Evolutionary conservation across 92 coral and sea anemone genomes (phyloP).

Genomic region (Porites lobata): DNA sequence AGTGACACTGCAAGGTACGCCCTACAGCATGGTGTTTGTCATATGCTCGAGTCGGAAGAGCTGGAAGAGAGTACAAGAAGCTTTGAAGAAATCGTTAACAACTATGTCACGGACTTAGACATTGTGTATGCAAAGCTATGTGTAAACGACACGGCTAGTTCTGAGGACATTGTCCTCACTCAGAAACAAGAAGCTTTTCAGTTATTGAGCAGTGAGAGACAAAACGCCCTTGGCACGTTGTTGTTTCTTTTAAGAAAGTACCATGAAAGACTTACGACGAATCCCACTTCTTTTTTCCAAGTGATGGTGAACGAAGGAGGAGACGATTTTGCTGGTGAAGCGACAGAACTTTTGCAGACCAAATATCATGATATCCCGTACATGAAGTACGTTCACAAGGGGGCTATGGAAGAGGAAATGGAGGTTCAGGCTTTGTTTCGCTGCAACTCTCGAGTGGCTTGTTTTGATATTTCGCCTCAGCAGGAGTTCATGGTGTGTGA

Average conservation of each 20-base stretch:
- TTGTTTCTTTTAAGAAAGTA: constrained; percentile 7
- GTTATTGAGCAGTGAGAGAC: background rate
- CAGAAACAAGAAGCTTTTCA: background rate
- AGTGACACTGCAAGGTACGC: too few relatives aligned
- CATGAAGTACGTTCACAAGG: background rate
- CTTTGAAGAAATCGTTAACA: background rate
- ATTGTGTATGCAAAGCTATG: constrained; percentile 15
- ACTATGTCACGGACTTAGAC: constrained; percentile 1
- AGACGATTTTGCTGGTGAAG: background rate
- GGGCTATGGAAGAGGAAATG: background rate
- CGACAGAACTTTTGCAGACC: background rate
- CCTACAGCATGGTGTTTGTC: too few relatives aligned
- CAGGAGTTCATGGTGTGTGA: constrained; percentile 16
- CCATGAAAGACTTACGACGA: background rate
- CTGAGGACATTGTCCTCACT: background rate
- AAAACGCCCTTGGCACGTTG: background rate
- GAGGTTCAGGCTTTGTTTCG: background rate
- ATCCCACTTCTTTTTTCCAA: background rate
- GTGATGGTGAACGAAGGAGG: constrained; percentile 9
- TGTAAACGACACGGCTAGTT: background rate
- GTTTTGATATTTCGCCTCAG: constrained; percentile 24
- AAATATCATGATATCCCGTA: background rate
- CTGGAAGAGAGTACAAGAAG: constrained; percentile 9
- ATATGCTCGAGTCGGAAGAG: background rate
- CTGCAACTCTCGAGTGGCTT: background rate